Conservation (phyloP, 2,888 invertebrate genomes). For the Cryptops parisi region DNA sequence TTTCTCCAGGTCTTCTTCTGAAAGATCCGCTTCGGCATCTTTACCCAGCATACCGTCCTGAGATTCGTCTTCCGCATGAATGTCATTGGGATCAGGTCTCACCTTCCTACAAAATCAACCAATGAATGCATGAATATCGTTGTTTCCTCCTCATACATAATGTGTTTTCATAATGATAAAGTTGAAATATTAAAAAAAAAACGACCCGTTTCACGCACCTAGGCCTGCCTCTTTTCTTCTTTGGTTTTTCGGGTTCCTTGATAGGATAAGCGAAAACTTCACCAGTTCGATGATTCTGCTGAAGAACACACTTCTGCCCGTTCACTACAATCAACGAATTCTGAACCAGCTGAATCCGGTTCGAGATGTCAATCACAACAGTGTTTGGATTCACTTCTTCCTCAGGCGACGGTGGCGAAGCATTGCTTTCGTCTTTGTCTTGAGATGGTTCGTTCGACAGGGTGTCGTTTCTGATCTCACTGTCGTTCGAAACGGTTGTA, state of each 20-base stretch:
- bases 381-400: constrained; percentile 14
- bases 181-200: no score
- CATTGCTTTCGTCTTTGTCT: background rate
- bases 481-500: background rate
- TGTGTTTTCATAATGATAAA: no score
- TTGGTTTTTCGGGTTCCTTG: constrained; percentile 21
- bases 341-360: constrained; percentile 22
- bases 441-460: background rate
- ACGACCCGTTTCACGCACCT: constrained; percentile 14
- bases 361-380: constrained; percentile 22
- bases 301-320: constrained; percentile 32
- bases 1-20: constrained; percentile 25
- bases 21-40: constrained; percentile 22
- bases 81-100: background rate
- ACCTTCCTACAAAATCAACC: constrained; percentile 7
- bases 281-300: constrained; percentile 29
- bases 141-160: no score
- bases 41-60: background rate
- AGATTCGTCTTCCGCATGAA: constrained; percentile 4
- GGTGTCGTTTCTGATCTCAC: background rate
- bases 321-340: constrained; percentile 29
- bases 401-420: background rate
- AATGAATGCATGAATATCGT: background rate
- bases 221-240: constrained; percentile 20
- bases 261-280: constrained; percentile 32